Conservation (phyloP, 2,113 vertebrate species). For the Nesogale talazaci region DNA sequence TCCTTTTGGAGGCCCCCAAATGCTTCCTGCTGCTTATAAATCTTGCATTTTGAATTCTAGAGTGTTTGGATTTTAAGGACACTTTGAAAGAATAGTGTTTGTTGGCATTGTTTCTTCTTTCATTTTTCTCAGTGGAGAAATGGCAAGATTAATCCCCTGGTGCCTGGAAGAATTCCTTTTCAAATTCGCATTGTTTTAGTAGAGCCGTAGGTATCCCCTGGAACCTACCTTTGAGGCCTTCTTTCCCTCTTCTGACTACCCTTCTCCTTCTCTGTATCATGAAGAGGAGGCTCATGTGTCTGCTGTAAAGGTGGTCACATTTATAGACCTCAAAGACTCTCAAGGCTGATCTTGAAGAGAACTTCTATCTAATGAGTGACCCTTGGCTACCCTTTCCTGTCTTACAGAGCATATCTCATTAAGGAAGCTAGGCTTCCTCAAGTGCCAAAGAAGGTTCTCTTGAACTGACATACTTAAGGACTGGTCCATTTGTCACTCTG, state of each 20-base stretch:
- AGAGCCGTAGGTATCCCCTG: constrained; percentile 9
- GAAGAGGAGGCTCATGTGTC: not conserved
- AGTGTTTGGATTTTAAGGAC: constrained; percentile 58
- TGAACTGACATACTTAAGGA: not conserved
- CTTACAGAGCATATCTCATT: not conserved
- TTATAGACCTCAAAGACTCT: not conserved
- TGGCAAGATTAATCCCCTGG: constrained; percentile 20
- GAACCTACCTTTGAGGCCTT: not conserved
- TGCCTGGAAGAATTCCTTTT: constrained; percentile 49
- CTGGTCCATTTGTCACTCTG: constrained; percentile 26
- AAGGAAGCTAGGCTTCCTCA: not conserved
- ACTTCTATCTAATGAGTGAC: not conserved
- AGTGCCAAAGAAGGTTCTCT: not conserved
- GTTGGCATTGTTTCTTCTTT: constrained; percentile 41
- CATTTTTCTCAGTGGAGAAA: constrained; percentile 59
- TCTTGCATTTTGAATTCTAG: not conserved
- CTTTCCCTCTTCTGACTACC: not conserved
- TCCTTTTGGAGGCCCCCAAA: constrained; percentile 43
- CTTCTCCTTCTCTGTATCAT: not conserved
- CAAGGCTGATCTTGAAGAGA: not conserved
- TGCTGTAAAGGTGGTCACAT: not conserved
- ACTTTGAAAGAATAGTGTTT: constrained; percentile 45
- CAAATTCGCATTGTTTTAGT: constrained; percentile 1
- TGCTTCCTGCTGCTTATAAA: constrained; percentile 60
- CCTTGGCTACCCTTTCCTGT: not conserved